A percentile compares a stretch with the other conserved stretches of the same genome.
These are phyloP conservation scores for Hepsetus odoe DNA, from an alignment of 2,113 vertebrate species.

Conservation along the genomic window DNA sequence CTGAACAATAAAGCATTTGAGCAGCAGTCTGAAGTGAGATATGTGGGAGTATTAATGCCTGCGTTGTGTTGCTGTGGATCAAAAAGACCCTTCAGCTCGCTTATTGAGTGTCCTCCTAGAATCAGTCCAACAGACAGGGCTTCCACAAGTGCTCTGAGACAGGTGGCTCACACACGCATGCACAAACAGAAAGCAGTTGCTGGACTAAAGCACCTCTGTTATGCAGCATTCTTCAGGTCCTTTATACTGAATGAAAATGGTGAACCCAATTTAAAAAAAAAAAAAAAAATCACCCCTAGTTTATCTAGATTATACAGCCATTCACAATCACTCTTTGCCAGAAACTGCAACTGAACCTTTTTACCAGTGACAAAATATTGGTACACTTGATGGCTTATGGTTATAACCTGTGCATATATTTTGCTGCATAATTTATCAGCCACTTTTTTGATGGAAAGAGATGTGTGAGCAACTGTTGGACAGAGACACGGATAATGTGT, in stretches of 20 bases:
- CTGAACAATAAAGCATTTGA: conserved; percentile 31
- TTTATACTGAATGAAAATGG: too few relatives aligned
- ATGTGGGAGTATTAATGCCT: conserved; percentile 55
- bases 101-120: conserved; percentile 44
- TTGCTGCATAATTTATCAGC: too few relatives aligned
- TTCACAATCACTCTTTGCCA: too few relatives aligned
- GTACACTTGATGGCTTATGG: too few relatives aligned
- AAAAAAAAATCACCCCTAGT: too few relatives aligned
- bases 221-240: not conserved
- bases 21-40: conserved; percentile 46
- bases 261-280: too few relatives aligned
- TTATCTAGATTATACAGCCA: too few relatives aligned
- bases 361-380: too few relatives aligned
- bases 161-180: not conserved
- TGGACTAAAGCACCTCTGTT: not conserved
- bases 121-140: not conserved
- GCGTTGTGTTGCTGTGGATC: conserved; percentile 49
- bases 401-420: too few relatives aligned
- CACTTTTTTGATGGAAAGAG: too few relatives aligned
- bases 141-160: not conserved
- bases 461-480: not conserved
- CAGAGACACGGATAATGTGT: not conserved
- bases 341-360: too few relatives aligned
- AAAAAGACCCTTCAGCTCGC: conserved; percentile 48
- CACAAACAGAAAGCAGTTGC: not conserved